Percentiles rank a stretch among this genome's conserved stretches.
phyloP scores from a whole-genome alignment of 2,797 vertebrate species.

The Bovichtus diacanthus region DNA sequence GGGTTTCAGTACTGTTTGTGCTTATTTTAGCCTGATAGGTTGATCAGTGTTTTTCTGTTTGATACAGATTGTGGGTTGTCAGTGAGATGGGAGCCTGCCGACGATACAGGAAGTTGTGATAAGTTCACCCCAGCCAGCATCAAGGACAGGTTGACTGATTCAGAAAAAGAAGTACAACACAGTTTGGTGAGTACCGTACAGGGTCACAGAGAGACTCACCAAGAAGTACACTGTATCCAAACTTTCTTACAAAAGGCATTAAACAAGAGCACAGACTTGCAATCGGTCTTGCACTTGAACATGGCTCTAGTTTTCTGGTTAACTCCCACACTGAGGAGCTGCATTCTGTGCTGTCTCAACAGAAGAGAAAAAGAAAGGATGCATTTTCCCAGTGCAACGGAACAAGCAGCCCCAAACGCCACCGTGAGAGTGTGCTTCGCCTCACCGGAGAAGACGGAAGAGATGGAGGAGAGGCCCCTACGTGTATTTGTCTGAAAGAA shows the following conservation, averaged over 20 bases:
- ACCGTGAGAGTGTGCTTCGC: slow-evolving; percentile 71
- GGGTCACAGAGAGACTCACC: neutral
- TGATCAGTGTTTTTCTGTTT: slow-evolving; percentile 24
- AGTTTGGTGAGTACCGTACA: slow-evolving; percentile 43
- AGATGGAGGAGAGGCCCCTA: slow-evolving; percentile 21
- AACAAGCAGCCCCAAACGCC: slow-evolving; percentile 49
- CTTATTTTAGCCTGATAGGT: neutral
- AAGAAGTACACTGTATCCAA: neutral
- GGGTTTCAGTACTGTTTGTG: neutral
- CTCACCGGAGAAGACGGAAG: slow-evolving; percentile 54
- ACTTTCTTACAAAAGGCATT: neutral
- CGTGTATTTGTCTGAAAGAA: slow-evolving; percentile 13
- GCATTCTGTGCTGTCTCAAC: slow-evolving; percentile 22
- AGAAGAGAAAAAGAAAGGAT: slow-evolving; percentile 62
- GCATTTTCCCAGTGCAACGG: slow-evolving; percentile 46
- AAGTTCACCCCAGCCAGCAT: slow-evolving; percentile 36
- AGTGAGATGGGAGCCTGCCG: slow-evolving; percentile 55
- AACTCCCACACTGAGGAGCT: neutral
- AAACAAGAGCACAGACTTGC: neutral
- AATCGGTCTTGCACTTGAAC: no score
- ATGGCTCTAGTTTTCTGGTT: neutral
- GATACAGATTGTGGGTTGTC: slow-evolving; percentile 72
- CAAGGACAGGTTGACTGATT: slow-evolving; percentile 43
- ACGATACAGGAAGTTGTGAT: slow-evolving; percentile 22
- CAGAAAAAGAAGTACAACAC: slow-evolving; percentile 38